Percentiles rank a stretch among this genome's conserved stretches.
These are phyloP conservation scores for Fabriciana adippe DNA, from an alignment of 2,888 invertebrate species.

Conservation along the genomic window DNA sequence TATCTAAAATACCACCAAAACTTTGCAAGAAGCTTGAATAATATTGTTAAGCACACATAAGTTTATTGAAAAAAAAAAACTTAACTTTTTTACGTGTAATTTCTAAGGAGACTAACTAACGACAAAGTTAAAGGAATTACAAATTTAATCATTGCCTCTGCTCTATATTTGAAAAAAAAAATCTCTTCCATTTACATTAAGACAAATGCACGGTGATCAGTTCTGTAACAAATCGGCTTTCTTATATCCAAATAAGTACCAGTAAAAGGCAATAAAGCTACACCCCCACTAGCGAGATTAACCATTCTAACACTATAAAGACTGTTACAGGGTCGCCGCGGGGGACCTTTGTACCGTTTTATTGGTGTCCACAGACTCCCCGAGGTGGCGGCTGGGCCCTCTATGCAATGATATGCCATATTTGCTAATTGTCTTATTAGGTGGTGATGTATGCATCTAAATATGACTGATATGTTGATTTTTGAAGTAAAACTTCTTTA, in stretches of 20 bases:
- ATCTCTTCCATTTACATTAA: conserved; percentile 13
- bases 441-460: conserved; percentile 13
- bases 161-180: too few species aligned
- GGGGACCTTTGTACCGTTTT: conserved; percentile 69
- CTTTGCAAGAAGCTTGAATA: too few species aligned
- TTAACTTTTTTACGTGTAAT: too few species aligned
- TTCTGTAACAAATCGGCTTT: conserved; percentile 26
- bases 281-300: conserved; percentile 62
- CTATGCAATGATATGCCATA: conserved; percentile 46
- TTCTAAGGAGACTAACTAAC: too few species aligned
- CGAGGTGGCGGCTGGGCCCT: conserved; percentile 52
- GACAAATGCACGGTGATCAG: conserved; percentile 19
- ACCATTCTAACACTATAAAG: conserved; percentile 65
- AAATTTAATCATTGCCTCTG: too few species aligned
- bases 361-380: conserved; percentile 67
- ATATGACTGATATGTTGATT: too few species aligned
- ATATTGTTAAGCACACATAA: too few species aligned
- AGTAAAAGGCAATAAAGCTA: conserved; percentile 64
- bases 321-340: conserved; percentile 53
- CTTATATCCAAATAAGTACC: conserved; percentile 44
- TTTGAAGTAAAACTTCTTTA: too few species aligned
- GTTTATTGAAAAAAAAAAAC: too few species aligned
- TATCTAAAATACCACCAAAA: too few species aligned
- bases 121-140: too few species aligned
- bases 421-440: conserved; percentile 35